Conservation (phyloP, 1,140 invertebrate species). For the Dendrolimus punctatus region DNA sequence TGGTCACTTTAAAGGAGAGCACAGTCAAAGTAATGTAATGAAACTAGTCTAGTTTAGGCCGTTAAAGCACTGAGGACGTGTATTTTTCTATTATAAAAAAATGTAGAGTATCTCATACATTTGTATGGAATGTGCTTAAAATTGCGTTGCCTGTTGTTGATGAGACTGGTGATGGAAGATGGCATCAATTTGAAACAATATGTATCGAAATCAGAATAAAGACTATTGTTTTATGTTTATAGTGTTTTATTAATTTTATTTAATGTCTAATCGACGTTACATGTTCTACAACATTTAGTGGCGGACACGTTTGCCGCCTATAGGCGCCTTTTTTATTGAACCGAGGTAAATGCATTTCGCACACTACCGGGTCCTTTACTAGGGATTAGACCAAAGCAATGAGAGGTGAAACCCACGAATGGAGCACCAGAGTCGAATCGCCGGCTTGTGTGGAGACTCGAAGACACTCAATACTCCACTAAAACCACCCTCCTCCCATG, state of each 20-base stretch:
- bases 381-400: too few relatives aligned
- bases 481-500: too few relatives aligned
- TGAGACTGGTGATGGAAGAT: constrained; percentile 8
- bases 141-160: constrained; percentile 38
- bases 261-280: too few relatives aligned
- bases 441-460: too few relatives aligned
- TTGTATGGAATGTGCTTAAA: constrained; percentile 36
- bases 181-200: constrained; percentile 19
- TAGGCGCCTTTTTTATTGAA: too few relatives aligned
- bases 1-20: constrained; percentile 18
- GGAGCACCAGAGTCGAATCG: too few relatives aligned
- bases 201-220: constrained; percentile 35
- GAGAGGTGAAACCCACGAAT: too few relatives aligned
- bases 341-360: too few relatives aligned
- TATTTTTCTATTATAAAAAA: constrained; percentile 60
- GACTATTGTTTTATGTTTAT: constrained; percentile 46
- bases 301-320: constrained; percentile 2
- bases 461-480: too few relatives aligned
- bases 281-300: constrained; percentile 7
- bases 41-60: constrained; percentile 33
- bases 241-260: constrained; percentile 13
- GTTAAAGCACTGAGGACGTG: constrained; percentile 64
- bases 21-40: constrained; percentile 30
- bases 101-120: constrained; percentile 43
- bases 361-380: too few relatives aligned